Percentiles rank a stretch among this genome's conserved stretches.
phyloP scores from a whole-genome alignment of 2,888 invertebrate species.

The Agriopis leucophaearia region DNA sequence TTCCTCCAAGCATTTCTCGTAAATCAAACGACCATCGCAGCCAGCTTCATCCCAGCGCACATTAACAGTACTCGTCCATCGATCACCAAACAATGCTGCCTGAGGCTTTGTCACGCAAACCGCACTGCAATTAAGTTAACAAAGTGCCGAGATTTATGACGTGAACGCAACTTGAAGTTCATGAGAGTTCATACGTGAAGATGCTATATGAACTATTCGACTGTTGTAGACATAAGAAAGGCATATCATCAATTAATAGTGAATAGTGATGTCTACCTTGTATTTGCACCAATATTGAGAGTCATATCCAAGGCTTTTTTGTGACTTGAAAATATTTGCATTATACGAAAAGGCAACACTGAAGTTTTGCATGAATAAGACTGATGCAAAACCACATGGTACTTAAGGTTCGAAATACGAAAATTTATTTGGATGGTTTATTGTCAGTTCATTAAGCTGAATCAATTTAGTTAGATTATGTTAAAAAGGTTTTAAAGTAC shows the following conservation, averaged over 20 bases:
- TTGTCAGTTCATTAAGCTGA: no score
- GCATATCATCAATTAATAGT: not conserved
- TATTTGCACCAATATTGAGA: not conserved
- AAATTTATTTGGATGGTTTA: no score
- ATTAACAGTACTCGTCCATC: constrained; percentile 35
- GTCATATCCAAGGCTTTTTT: no score
- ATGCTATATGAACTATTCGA: constrained; percentile 3
- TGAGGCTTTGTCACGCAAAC: constrained; percentile 51
- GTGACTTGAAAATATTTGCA: no score
- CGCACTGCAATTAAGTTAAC: constrained; percentile 50
- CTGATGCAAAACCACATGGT: no score
- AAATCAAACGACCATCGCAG: constrained; percentile 11
- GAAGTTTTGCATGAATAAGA: no score
- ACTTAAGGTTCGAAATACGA: no score
- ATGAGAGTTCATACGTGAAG: constrained; percentile 32
- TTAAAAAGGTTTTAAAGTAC: no score
- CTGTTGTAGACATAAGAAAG: constrained; percentile 4
- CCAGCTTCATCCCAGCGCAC: constrained; percentile 11
- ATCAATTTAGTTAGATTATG: no score
- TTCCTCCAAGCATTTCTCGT: constrained; percentile 15
- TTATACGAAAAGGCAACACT: no score
- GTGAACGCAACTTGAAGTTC: constrained; percentile 35
- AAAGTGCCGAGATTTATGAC: constrained; percentile 48
- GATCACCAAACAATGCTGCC: constrained; percentile 47
- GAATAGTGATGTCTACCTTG: not conserved